phyloP scores from a whole-genome alignment of 1,140 invertebrate species.

The Lasioglossum baleicum region DNA sequence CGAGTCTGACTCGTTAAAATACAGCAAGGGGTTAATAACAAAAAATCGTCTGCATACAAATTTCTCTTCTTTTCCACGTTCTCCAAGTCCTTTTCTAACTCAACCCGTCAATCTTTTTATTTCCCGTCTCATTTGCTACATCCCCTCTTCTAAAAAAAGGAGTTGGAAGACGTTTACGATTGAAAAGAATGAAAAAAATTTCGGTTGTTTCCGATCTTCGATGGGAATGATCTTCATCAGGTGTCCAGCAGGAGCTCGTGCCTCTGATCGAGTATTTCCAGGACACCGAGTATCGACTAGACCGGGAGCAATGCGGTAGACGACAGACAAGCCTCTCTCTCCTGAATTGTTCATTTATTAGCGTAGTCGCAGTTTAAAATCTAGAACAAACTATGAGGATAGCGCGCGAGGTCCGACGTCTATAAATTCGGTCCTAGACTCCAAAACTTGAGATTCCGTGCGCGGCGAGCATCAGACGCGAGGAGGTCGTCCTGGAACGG shows the following conservation, averaged over 20 bases:
- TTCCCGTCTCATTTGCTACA: too few species aligned
- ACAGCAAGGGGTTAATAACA: too few species aligned
- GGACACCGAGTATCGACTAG: slow-evolving; percentile 17
- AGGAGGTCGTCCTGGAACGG: slow-evolving; percentile 35
- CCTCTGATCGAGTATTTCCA: not conserved
- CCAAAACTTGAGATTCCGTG: slow-evolving; percentile 55
- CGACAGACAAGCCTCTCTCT: not conserved
- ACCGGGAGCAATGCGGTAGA: not conserved
- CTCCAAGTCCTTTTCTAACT: too few species aligned
- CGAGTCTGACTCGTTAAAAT: too few species aligned
- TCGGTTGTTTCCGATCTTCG: too few species aligned
- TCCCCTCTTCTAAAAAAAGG: too few species aligned
- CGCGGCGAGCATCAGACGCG: slow-evolving; percentile 32
- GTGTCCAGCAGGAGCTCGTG: not conserved
- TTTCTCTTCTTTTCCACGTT: too few species aligned
- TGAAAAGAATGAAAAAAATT: too few species aligned
- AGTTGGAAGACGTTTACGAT: too few species aligned
- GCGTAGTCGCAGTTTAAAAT: slow-evolving; percentile 26
- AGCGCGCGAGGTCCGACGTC: slow-evolving; percentile 9
- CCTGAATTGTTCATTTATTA: slow-evolving; percentile 14
- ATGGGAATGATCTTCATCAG: not conserved
- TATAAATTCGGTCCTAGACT: slow-evolving; percentile 61
- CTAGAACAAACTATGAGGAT: slow-evolving; percentile 37
- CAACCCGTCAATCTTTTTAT: too few species aligned
- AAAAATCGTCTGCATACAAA: too few species aligned